Base-by-base conservation (phyloP, 64 coral and sea anemone species). In the Cladopsammia gracilis region DNA sequence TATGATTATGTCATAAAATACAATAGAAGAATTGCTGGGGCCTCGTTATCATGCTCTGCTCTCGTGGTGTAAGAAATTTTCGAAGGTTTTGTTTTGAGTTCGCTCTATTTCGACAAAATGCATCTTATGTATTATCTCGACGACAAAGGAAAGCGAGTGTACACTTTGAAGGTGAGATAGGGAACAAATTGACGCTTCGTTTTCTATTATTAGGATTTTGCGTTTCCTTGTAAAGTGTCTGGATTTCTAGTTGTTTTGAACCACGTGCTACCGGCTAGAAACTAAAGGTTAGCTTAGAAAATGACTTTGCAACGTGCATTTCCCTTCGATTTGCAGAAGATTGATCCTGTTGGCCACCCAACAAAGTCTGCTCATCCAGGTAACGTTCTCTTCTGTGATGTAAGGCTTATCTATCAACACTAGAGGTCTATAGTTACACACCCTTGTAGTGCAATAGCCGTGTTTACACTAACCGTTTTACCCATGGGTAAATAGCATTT, bases 281-380 rank as follows among this genome's bases (percentile, higher is more conserved):
- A 34, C 34, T 34, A 34, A 34, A 34, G 34, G 0, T 83, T 53
- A 48, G 4, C 4, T 20, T 75, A 20, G 2, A 69, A 9, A 23
- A n/a, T n/a, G 15, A 19, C 7, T 8, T 3, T 1, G 14, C 9
- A n/a, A 20, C 22, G 11, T 68, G 7, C 6, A 46, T 23, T 83
- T 57, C 87, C 72, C n/a, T 65, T 95, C 20, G 64, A 43, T 61
- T 76, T 86, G 49, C 77, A 98, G 97, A 98, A 98, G 83, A 59
- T 88, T 49, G 97, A 98, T 58, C 94, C 97, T 24, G 76, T 54
- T 76, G 97, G 94, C 25, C 25, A 76, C 25, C 94, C 93, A 64
- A 98, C 97, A 16, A 80, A 87, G 11, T 98, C 97, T 22, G 94
- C 97, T 48, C 97, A 98, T 79, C 97, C 97, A 90, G 97, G 97